Evolutionary conservation across 2,888 invertebrate genomes (phyloP), one percentile per base, ranked within the genome.

Genomic region (Arge pagana): DNA sequence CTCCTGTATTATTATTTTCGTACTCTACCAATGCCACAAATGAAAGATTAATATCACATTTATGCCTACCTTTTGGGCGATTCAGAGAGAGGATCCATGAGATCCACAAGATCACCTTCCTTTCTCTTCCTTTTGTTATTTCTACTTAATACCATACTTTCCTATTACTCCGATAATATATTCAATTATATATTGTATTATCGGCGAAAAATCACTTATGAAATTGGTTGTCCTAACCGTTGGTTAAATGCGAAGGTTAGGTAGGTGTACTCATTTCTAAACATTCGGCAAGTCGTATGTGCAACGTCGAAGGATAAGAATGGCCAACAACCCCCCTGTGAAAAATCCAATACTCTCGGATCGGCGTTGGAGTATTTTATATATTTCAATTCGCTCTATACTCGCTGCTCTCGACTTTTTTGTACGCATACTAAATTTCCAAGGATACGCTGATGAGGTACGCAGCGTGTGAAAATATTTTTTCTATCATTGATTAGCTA

Each of bases 81-180:
- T 53, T 71, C 74, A 23, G 72, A 67, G 5, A 74, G 61, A 23
- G 75, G 73, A 53, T 74, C 76, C 67, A 76, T 70, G 54, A 76
- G 72, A 63, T 76, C 76, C 58, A 75, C 76, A 52, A 76, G 63
- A 56, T 76, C 76, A 51, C 76, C 76, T 60, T 74, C 74, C 56
- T 72, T 75, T 54, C 72, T 66, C 57, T 76, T 76, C 55, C 76
- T 66, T 53, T 76, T 76, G 50, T 76, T 75, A 70, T 74, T 74
- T 61, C 76, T 63, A 53, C 61, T 73, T 48, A 76, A 60, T 59
- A 76, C 76, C 76, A 76, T 76, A n/a, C n/a, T n/a, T n/a, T 45
- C 26, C 15, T 15, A 33, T 31, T 45, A 6, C 15, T 21, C 30
- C 23, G 28, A 5, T 26, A 33, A 15, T 7, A 15, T 33, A 33